Percentiles rank a stretch among this genome's conserved stretches.
Conservation (phyloP, 2,888 invertebrate species). For the Polydrusus cervinus region DNA sequence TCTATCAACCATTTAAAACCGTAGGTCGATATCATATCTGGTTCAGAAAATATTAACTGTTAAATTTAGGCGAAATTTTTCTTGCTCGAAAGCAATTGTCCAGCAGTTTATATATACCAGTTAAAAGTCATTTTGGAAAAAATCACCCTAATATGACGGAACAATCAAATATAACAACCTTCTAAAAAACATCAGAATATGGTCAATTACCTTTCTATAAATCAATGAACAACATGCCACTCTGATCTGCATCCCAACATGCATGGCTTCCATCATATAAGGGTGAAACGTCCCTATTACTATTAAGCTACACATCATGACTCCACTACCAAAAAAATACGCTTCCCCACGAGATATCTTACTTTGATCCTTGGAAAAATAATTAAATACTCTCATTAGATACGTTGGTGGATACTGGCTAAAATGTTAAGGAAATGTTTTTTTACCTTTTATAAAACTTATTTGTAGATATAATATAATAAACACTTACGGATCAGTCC, state of each 20-base stretch:
- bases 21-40: too few relatives aligned
- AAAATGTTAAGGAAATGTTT: slow-evolving; percentile 20
- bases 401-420: slow-evolving; percentile 65
- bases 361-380: slow-evolving; percentile 65
- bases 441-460: neutral
- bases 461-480: neutral
- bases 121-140: too few relatives aligned
- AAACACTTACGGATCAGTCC: slow-evolving; percentile 60
- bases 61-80: too few relatives aligned
- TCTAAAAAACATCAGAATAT: too few relatives aligned
- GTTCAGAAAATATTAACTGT: too few relatives aligned
- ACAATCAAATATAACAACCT: too few relatives aligned
- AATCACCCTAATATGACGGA: too few relatives aligned
- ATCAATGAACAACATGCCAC: slow-evolving; percentile 83
- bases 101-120: too few relatives aligned
- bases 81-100: too few relatives aligned
- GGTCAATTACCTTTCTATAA: slow-evolving; percentile 82
- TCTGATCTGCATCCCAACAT: slow-evolving; percentile 83
- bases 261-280: slow-evolving; percentile 78
- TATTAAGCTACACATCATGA: slow-evolving; percentile 75
- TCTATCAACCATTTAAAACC: too few relatives aligned
- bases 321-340: slow-evolving; percentile 74
- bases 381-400: slow-evolving; percentile 65
- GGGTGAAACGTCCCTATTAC: slow-evolving; percentile 82
- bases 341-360: slow-evolving; percentile 71